Base-by-base conservation (phyloP, 2,797 vertebrate genomes). In the Sus cebifrons region DNA sequence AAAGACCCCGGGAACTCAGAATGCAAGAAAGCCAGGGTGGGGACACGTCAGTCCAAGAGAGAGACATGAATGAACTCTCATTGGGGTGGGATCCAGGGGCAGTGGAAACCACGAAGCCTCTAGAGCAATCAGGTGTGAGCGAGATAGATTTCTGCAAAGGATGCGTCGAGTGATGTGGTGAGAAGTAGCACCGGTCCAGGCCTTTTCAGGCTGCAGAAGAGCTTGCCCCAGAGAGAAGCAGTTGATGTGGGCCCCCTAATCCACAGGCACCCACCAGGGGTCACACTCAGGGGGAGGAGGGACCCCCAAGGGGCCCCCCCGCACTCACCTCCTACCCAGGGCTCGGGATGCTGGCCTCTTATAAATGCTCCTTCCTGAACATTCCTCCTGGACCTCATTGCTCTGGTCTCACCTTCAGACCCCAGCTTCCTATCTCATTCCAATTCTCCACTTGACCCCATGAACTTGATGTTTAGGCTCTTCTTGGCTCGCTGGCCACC, bases 241-340 rank as follows among this genome's bases (percentile, higher is more conserved):
- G 20, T 12, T 23, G 1, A 2, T 2, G 6, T 2, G 32, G 4
- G 23, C 12, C 23, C 58, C 3, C 52, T 56, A 2, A 13, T 25
- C 29, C 0, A 20, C 29, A 14, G 15, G 36, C 18, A 27, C 32
- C 77, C 73, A 14, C 7, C 1, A 0, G 6, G 71, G 17, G 23
- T 44, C 23, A 20, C n/a, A 14, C 2, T 8, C 1, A 23, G 11
- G 16, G 16, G 68, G 11, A 56, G 32, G 44, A 68, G 40, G 74
- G 18, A 40, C 14, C 23, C 64, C 71, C 52, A 12, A 11, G 6
- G 64, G 21, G 44, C 44, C 52, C 56, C 56, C 81, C 6, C 16
- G 56, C 14, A 40, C 40, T 70, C 9, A 1, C 70, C 65, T 65
- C 49, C 44, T 25, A 14, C 9, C 54, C 25, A 6, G 49, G 16